Evolutionary conservation across 2,888 invertebrate genomes (phyloP).

Genomic region (Drosophila yooni): DNA sequence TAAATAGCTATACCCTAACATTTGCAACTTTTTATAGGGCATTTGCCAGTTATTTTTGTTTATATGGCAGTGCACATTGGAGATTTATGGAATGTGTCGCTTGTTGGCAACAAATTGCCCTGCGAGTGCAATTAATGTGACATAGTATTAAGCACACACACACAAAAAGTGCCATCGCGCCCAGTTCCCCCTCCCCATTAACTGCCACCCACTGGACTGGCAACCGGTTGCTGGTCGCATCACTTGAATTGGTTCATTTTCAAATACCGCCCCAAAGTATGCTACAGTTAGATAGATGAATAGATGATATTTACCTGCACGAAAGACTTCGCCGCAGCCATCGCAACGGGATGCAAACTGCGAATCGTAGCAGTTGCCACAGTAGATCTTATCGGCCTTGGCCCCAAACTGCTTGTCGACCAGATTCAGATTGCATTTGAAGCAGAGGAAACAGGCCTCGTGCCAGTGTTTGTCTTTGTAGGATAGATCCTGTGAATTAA

Average conservation of each 20-base stretch:
- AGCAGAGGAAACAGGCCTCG: conserved; percentile 99
- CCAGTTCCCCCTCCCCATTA: not conserved
- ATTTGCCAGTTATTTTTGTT: conserved; percentile 51
- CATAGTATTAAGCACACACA: conserved; percentile 37
- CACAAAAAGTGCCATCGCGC: conserved; percentile 4
- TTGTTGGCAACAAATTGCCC: conserved; percentile 54
- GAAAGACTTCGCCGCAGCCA: conserved; percentile 99
- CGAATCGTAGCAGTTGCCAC: conserved; percentile 99
- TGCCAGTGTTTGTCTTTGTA: conserved; percentile 99
- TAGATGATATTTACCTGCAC: conserved; percentile 91
- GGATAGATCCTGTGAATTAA: conserved; percentile 94
- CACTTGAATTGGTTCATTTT: conserved; percentile 18
- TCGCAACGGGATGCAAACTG: conserved; percentile 99
- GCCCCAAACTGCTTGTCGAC: conserved; percentile 99
- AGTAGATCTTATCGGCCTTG: conserved; percentile 99
- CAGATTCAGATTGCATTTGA: conserved; percentile 98
- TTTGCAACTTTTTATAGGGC: not conserved
- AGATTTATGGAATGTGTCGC: conserved; percentile 65
- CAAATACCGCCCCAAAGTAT: conserved; percentile 60
- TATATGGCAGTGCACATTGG: conserved; percentile 42
- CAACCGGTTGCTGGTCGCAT: conserved; percentile 36
- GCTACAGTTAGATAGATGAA: conserved; percentile 29
- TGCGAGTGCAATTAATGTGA: conserved; percentile 64
- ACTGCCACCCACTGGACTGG: conserved; percentile 20
- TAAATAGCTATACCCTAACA: not conserved